Percentiles rank a stretch among this genome's conserved stretches.
phyloP scores from a whole-genome alignment of 2,113 vertebrate species.

The Hemiscyllium ocellatum region DNA sequence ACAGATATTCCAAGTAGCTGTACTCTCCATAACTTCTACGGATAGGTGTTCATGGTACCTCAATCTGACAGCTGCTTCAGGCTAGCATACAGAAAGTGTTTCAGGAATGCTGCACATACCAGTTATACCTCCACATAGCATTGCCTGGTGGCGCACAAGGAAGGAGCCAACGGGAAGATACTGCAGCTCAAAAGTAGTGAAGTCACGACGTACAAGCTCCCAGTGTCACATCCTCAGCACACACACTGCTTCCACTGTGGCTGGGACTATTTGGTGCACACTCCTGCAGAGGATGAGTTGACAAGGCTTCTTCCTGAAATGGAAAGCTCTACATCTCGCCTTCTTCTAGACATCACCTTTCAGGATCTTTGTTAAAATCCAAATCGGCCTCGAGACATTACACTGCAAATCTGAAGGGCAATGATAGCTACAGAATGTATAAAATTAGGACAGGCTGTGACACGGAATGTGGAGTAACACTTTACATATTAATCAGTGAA shows the following conservation, averaged over 20 bases:
- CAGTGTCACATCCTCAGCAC: background rate
- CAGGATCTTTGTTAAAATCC: background rate
- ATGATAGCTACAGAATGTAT: too few species aligned
- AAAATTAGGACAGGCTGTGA: too few species aligned
- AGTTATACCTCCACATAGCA: too few species aligned
- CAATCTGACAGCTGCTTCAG: too few species aligned
- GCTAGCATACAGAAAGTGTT: too few species aligned
- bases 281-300: background rate
- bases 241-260: background rate
- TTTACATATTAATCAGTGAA: too few species aligned
- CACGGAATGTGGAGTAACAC: too few species aligned
- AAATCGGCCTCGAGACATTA: background rate
- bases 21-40: too few species aligned
- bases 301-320: background rate
- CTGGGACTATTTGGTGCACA: background rate
- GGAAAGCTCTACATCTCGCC: background rate
- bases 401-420: too few species aligned
- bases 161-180: background rate
- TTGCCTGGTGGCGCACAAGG: background rate
- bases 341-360: background rate
- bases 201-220: background rate
- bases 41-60: too few species aligned
- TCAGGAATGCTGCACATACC: too few species aligned
- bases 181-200: background rate
- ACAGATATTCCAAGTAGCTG: too few species aligned